Base-by-base conservation (phyloP, 1,140 invertebrate genomes). In the Achroia grisella region DNA sequence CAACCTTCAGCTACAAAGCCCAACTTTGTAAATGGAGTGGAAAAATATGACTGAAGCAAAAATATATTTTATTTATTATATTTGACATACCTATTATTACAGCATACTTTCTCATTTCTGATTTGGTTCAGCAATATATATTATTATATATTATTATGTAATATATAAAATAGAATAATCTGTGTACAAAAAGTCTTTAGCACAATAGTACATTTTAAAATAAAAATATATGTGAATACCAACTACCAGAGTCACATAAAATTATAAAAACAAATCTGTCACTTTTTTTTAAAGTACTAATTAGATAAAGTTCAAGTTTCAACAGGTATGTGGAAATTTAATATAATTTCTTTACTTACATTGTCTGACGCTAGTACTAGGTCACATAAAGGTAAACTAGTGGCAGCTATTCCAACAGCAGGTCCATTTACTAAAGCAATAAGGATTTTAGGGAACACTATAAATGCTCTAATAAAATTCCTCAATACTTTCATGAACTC, bases 391-490 rank as follows among this genome's bases (percentile, higher is more conserved):
- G 90, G 90, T 12, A 97, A 78, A 0, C 92, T 90, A 6, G 97
- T 98, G 0, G 92, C 92, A 37, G 91, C 92, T 55, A 99, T 91
- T 11, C 98, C 98, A 51, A 98, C 90, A n/a, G 97, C 95, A 37
- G 95, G 95, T 28, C 97, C 97, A 90, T 99, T 97, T 0, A 99
- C 91, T 32, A 97, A 82, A 29, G 91, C 94, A 46, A 98, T 89
- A 32, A 99, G 69, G 11, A 97, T 87, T 81, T 99, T 99, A 0
- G 95, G 93, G 72, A 95, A 97, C 48, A 91, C 89, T 53, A 99
- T 96, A 56, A 97, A 91, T 2, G 93, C 86, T 52, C 89, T 86
- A 8, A 98, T 88, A 82, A 95, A 95, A 27, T 90, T 78, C 40
- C 90, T 91, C 49, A 88, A 59, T 37, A 80, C 48, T 11, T 10